Base-by-base conservation (phyloP, 2,888 invertebrate species). In the Meteorus cinctellus region DNA sequence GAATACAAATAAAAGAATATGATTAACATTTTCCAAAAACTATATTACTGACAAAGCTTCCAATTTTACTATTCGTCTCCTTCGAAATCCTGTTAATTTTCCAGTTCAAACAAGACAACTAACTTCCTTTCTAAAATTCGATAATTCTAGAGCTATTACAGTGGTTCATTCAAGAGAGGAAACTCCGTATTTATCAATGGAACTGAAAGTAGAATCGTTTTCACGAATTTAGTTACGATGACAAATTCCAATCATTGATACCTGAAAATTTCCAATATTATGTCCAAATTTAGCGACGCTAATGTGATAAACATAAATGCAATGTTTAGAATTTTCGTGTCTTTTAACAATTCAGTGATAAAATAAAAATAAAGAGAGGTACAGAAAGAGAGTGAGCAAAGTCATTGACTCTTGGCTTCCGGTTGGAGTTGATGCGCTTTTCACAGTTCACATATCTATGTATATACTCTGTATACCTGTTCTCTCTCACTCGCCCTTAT, bases 331-430 rank as follows among this genome's bases (percentile, higher is more conserved):
- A 36, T 66, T 66, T 66, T 66, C 66, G n/a, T 65, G 65, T 41
- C 24, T 60, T 29, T 74, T 72, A 65, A 76, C 72, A 72, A 66
- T 14, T 63, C 55, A 36, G 27, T n/a, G 36, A 73, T 62, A 29
- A 16, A 34, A 63, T 65, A 77, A 59, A 31, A 62, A 74, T 66
- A 69, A 66, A 63, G n/a, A 59, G 41, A 68, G 36, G 70, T 1
- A 41, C 45, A 48, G 16, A 27, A 24, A 55, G 55, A 19, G 10
- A 55, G 12, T 34, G 36, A 63, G 63, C n/a, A 29, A 72, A 72
- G 72, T 72, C 72, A 72, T 72, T 72, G 72, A 72, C 72, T 72
- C 51, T 63, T 19, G 36, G 31, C 45, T 72, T 77, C 77, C 78
- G 74, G 70, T 73, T 59, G 36, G 60, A 45, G 70, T 73, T 62